Evolutionary conservation across 2,888 invertebrate genomes (phyloP), one percentile per base, ranked within the genome.

Genomic region (Portevinia maculata): DNA sequence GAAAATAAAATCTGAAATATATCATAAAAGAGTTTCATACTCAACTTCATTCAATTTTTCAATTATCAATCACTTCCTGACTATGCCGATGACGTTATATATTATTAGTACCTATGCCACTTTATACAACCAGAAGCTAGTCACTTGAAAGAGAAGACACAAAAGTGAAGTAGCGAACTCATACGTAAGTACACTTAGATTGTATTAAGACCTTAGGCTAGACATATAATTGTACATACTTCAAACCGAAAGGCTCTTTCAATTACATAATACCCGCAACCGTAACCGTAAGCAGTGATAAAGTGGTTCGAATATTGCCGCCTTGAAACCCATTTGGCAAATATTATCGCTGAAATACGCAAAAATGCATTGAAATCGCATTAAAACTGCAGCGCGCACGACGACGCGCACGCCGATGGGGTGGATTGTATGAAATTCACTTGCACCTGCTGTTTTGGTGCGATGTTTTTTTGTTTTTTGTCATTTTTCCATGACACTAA

Each of bases 61-160:
- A 79, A 79, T 75, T 79, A 79, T 69, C 74, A 79, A 79, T 79
- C 62, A 79, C 79, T 79, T 79, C 62, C 75, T 79, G 55, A 46
- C 44, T 44, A 34, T 39, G 30, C 17, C 30, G 52, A 37, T 65
- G 59, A 39, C 17, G 39, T 44, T 17, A 30, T 53, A 17, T 57
- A 50, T 34, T 37, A 64, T 67, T 41, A 11, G 50, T 34, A 28
- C 30, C 13, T 34, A 34, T 13, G n/a, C n/a, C 17, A 50, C 17
- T 46, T 8, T 24, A 69, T 32, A 7, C 37, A 17, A 15, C 32
- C 37, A 64, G 6, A 19, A 55, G 8, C n/a, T 44, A 19, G 9
- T 11, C 59, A 71, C 52, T 44, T 9, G 46, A 39, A 60, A 55
- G 37, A 9, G 30, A 3, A 34, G 1, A 53, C 17, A 55, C 32